Conservation (phyloP, 30 jellyfish, hydroid and myxozoan species). For the Morbakka virulenta region DNA sequence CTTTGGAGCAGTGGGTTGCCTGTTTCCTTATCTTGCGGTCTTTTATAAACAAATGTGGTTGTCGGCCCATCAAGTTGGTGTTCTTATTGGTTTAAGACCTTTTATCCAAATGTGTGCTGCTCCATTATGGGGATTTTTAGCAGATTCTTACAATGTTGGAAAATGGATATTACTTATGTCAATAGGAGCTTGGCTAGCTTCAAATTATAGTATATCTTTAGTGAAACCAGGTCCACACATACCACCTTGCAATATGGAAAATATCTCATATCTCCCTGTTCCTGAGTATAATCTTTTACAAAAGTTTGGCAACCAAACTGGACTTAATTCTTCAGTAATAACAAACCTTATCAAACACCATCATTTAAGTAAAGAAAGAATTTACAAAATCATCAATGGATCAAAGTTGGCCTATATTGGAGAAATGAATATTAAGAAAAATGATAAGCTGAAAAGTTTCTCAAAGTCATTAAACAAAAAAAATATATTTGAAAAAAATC, state of each 20-base stretch:
- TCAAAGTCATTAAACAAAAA: background rate
- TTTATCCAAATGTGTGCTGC: slow-evolving; percentile 96
- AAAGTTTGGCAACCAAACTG: background rate
- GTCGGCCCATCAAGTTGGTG: slow-evolving; percentile 97
- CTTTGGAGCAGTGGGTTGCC: slow-evolving; percentile 96
- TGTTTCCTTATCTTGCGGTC: slow-evolving; percentile 93
- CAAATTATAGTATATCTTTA: slow-evolving; percentile 84
- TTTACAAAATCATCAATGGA: background rate
- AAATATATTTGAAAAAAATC: background rate
- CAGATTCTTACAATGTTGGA: slow-evolving; percentile 89
- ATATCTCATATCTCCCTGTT: slow-evolving; percentile 52
- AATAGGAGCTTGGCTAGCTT: slow-evolving; percentile 89
- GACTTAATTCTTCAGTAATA: background rate
- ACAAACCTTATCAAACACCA: background rate
- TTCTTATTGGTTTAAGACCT: slow-evolving; percentile 93
- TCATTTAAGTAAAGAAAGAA: background rate
- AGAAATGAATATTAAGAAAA: background rate
- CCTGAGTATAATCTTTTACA: slow-evolving; percentile 7
- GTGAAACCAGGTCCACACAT: slow-evolving; percentile 73
- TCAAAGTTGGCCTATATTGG: background rate
- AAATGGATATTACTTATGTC: slow-evolving; percentile 74
- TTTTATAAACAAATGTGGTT: slow-evolving; percentile 89
- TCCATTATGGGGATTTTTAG: slow-evolving; percentile 97
- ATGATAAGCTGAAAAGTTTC: background rate
- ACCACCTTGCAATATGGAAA: slow-evolving; percentile 55